Conservation (phyloP, 2,113 vertebrate genomes). For the Recurvirostra avosetta region DNA sequence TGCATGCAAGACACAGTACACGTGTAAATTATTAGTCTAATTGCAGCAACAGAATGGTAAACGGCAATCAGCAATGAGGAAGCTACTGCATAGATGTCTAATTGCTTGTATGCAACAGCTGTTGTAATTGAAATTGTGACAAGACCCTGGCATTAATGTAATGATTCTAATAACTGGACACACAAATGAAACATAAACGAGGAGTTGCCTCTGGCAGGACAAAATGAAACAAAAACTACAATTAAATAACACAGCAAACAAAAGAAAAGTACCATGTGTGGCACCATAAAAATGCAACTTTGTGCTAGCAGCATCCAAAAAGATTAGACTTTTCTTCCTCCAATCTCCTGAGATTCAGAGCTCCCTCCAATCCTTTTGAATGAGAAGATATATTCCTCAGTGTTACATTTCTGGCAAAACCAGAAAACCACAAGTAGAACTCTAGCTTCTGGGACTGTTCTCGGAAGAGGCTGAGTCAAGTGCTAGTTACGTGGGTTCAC, state of each 20-base stretch:
- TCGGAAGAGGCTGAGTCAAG: background rate
- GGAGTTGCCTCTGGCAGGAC: background rate
- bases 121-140: slow-evolving; percentile 38
- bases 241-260: background rate
- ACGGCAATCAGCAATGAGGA: background rate
- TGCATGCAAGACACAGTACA: background rate
- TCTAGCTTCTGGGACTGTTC: background rate
- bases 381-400: background rate
- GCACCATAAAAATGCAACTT: background rate
- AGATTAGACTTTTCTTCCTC: background rate
- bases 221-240: background rate
- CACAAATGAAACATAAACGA: background rate
- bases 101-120: slow-evolving; percentile 20
- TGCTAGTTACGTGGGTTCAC: background rate
- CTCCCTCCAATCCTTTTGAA: background rate
- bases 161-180: slow-evolving; percentile 25
- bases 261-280: background rate
- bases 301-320: background rate
- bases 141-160: slow-evolving; percentile 6
- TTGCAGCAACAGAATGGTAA: slow-evolving; percentile 1
- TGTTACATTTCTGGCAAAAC: background rate
- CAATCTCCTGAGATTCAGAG: background rate
- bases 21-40: slow-evolving; percentile 22
- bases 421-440: accelerated
- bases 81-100: background rate